Conservation (phyloP, 1,140 invertebrate species). For the Sinella curviseta region DNA sequence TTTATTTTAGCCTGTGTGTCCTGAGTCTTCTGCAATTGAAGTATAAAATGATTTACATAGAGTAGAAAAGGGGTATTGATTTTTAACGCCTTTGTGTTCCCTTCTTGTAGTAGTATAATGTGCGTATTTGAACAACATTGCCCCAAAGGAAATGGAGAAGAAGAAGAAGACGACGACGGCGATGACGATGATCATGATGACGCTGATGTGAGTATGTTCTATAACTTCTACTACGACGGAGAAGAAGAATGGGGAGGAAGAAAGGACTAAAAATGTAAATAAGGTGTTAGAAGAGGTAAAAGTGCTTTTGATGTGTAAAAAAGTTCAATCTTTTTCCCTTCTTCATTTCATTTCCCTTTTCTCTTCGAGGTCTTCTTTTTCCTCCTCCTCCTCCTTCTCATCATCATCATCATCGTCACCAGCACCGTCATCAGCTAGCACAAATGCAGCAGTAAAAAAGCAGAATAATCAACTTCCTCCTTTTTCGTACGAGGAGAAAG, state of each 20-base stretch:
- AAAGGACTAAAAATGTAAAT: neutral
- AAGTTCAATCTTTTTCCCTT: neutral
- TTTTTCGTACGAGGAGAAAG: too few species aligned
- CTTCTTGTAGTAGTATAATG: neutral
- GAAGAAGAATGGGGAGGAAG: too few species aligned
- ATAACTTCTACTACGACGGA: too few species aligned
- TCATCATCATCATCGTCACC: neutral
- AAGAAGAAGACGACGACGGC: too few species aligned
- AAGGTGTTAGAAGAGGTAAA: neutral
- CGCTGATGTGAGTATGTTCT: too few species aligned
- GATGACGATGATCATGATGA: too few species aligned
- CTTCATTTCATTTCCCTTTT: neutral
- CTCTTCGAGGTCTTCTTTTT: neutral
- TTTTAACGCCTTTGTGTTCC: neutral
- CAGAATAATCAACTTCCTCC: too few species aligned
- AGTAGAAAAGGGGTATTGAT: neutral
- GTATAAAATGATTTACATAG: constrained; percentile 19
- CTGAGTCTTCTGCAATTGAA: neutral
- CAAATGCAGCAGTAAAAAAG: too few species aligned
- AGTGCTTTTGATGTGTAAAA: constrained; percentile 9
- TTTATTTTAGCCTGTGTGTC: too few species aligned
- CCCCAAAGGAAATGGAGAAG: too few species aligned
- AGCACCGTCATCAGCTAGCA: neutral
- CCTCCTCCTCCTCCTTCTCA: neutral
- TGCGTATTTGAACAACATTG: too few species aligned